phyloP scores from a whole-genome alignment of 2,113 vertebrate genomes.

The Phylloscopus whistleri region DNA sequence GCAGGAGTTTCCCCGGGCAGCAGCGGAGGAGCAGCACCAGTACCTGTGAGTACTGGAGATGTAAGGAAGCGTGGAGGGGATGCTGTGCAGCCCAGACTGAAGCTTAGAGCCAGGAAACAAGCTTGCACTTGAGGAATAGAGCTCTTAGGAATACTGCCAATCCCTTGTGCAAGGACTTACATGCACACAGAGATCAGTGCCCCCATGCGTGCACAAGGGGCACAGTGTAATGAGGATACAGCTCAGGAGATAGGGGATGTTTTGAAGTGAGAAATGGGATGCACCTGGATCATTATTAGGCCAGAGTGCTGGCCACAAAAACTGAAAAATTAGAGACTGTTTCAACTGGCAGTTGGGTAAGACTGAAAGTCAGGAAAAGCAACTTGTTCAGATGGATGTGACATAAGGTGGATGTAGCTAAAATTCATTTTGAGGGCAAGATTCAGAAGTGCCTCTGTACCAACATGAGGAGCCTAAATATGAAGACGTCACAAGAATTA shows the following conservation, averaged over 20 bases:
- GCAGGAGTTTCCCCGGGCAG: neutral
- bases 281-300: neutral
- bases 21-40: neutral
- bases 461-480: neutral
- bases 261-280: neutral
- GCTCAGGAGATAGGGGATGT: neutral
- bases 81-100: neutral
- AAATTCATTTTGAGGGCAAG: neutral
- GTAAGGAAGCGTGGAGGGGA: neutral
- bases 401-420: neutral
- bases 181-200: neutral
- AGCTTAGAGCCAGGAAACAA: neutral
- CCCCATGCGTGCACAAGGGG: fast-evolving
- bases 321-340: neutral
- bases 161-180: neutral
- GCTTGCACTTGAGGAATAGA: neutral
- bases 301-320: neutral
- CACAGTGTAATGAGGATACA: neutral
- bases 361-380: neutral
- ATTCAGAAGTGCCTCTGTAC: neutral
- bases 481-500: neutral
- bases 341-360: neutral
- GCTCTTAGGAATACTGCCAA: neutral
- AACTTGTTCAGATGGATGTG: neutral
- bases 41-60: neutral